phyloP scores from a whole-genome alignment of 1,140 invertebrate species.

The Colletes latitarsis region DNA sequence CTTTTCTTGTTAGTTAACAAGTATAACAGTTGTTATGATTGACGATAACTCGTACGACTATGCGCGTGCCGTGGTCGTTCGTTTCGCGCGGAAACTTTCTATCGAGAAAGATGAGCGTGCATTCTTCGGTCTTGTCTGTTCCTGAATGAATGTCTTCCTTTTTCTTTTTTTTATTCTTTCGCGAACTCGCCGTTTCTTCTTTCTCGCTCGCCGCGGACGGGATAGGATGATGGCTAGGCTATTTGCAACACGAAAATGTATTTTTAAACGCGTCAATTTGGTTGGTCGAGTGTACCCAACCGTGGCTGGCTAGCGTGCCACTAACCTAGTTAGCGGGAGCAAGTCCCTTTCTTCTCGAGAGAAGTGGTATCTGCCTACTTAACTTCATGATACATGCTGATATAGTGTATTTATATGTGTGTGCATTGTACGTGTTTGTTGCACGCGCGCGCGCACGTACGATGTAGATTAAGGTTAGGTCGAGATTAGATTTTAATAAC shows the following conservation, averaged over 20 bases:
- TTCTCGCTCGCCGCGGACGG: background rate
- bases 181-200: background rate
- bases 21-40: background rate
- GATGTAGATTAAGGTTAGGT: background rate
- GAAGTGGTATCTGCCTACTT: constrained; percentile 64
- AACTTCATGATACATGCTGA: constrained; percentile 38
- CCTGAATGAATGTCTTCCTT: background rate
- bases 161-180: background rate
- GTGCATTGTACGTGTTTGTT: background rate
- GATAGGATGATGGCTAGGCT: constrained; percentile 1
- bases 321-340: constrained; percentile 79
- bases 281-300: constrained; percentile 74
- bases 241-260: constrained; percentile 67
- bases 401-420: constrained; percentile 1
- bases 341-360: constrained; percentile 76
- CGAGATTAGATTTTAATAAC: no score
- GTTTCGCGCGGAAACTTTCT: background rate
- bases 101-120: background rate
- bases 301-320: constrained; percentile 76
- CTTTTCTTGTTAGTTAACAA: background rate
- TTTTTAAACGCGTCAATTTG: constrained; percentile 77
- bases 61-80: background rate
- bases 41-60: background rate
- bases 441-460: background rate
- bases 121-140: background rate